Percentiles rank a stretch among this genome's conserved stretches.
phyloP scores from a whole-genome alignment of 2,113 vertebrate genomes.

The Grallaria varia region DNA sequence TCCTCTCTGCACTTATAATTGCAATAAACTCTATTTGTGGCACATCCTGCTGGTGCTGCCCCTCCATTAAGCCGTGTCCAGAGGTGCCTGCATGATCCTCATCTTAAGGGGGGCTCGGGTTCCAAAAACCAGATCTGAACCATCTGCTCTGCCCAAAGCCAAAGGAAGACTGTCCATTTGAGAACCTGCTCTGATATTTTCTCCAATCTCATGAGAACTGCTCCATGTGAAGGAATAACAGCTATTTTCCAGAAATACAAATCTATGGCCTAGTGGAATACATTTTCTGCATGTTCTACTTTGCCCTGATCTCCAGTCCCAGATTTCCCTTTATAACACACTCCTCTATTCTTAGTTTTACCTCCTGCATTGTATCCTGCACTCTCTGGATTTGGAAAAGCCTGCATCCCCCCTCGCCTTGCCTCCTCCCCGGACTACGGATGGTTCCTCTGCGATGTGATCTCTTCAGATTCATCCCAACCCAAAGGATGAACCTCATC shows the following conservation, averaged over 20 bases:
- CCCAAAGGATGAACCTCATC: neutral
- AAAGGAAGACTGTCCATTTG: neutral
- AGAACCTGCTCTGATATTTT: neutral
- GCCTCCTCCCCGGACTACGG: neutral
- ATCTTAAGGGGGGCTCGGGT: neutral
- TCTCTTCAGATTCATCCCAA: neutral
- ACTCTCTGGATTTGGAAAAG: neutral
- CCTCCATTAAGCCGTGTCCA: neutral
- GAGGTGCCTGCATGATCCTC: neutral
- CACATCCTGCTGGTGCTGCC: neutral
- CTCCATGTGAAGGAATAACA: neutral
- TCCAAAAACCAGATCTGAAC: neutral
- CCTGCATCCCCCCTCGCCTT: neutral
- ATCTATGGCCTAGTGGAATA: neutral
- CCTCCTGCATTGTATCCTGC: neutral
- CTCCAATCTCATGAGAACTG: neutral
- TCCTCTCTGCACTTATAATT: neutral
- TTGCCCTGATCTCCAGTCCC: neutral
- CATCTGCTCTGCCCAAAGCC: neutral
- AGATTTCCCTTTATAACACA: neutral
- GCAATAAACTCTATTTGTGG: neutral
- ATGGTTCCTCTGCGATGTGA: neutral
- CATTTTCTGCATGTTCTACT: neutral
- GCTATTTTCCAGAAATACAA: constrained; percentile 15
- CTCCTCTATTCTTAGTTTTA: neutral